Evolutionary conservation across 2,113 vertebrate genomes (phyloP).

Genomic region (Accipiter virgatus): DNA sequence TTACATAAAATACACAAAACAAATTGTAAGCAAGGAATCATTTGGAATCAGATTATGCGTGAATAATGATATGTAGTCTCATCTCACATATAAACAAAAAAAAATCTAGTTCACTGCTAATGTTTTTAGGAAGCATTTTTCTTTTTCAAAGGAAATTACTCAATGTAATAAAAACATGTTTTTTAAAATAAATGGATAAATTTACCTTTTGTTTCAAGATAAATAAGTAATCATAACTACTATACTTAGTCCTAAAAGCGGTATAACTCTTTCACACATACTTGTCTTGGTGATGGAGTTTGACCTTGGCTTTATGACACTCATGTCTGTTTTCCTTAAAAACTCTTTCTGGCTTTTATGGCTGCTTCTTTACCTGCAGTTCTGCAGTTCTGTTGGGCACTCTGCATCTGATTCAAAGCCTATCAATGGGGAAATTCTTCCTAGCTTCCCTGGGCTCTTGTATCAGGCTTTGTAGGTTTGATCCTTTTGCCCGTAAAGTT

Average conservation of each 20-base stretch:
- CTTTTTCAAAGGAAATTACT: slow-evolving; percentile 59
- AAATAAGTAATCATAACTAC: slow-evolving; percentile 60
- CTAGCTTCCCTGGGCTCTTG: background rate
- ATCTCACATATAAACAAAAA: slow-evolving; percentile 17
- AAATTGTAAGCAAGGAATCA: slow-evolving; percentile 63
- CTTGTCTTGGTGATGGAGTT: background rate
- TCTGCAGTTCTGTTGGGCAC: background rate
- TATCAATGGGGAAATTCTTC: background rate
- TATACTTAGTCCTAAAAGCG: background rate
- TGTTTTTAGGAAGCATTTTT: slow-evolving; percentile 58
- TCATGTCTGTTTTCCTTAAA: background rate
- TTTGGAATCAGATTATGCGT: slow-evolving; percentile 61
- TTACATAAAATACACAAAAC: slow-evolving; percentile 66
- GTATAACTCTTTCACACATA: background rate
- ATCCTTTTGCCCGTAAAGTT: background rate
- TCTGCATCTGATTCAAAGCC: background rate
- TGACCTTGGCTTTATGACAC: background rate
- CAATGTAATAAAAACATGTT: slow-evolving; percentile 57
- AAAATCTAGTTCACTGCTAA: slow-evolving; percentile 26
- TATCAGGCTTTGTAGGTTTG: background rate
- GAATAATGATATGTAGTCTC: slow-evolving; percentile 42
- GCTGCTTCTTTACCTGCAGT: background rate
- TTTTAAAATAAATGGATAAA: slow-evolving; percentile 51
- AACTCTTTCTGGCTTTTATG: background rate
- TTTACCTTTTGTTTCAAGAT: slow-evolving; percentile 58